These are phyloP conservation scores for Epirrhoe alternata DNA, from an alignment of 2,888 invertebrate species.

Conservation along the genomic window DNA sequence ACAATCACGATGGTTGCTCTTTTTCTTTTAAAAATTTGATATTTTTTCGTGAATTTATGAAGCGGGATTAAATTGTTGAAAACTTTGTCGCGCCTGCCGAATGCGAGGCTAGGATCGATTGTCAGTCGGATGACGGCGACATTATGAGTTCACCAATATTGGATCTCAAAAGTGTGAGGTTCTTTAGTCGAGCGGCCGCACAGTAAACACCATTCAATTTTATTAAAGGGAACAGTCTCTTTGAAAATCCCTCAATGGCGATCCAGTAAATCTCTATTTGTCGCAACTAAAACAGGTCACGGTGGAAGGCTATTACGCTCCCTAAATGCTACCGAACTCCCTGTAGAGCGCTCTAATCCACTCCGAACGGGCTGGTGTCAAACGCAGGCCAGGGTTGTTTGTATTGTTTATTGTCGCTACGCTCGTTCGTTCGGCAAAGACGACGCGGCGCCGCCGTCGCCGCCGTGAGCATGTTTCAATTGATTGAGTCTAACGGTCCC, in stretches of 20 bases:
- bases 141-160: conserved; percentile 56
- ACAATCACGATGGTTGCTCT: conserved; percentile 27
- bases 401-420: conserved; percentile 84
- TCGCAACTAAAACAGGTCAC: conserved; percentile 85
- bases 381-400: conserved; percentile 83
- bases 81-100: conserved; percentile 70
- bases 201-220: conserved; percentile 79
- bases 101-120: conserved; percentile 62
- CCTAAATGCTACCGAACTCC: conserved; percentile 84
- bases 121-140: conserved; percentile 59
- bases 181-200: conserved; percentile 65
- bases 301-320: conserved; percentile 82
- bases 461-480: conserved; percentile 75
- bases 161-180: conserved; percentile 51
- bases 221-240: conserved; percentile 72
- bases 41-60: conserved; percentile 71
- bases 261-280: conserved; percentile 84
- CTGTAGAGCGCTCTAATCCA: conserved; percentile 83
- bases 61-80: conserved; percentile 73
- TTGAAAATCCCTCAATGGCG: conserved; percentile 73
- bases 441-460: conserved; percentile 58
- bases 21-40: conserved; percentile 51
- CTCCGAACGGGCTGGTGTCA: conserved; percentile 83
- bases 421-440: conserved; percentile 78
- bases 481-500: conserved; percentile 68